A percentile compares a stretch with the other conserved stretches of the same genome.
Conservation (phyloP, 1,140 invertebrate species). For the Oryzaephilus surinamensis region DNA sequence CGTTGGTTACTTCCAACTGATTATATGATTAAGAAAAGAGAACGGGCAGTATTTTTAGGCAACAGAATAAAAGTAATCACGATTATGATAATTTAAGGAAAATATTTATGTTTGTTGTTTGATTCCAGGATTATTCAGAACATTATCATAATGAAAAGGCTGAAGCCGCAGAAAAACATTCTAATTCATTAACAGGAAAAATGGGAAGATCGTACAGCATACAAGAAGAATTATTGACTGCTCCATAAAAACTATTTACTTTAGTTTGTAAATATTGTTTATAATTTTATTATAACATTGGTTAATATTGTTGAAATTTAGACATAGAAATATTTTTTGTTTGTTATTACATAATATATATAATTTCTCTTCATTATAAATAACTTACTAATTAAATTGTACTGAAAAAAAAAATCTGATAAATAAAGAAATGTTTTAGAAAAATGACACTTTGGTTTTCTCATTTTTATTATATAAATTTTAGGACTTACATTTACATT, state of each 20-base stretch:
- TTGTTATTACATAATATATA: background rate
- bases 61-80: slow-evolving; percentile 59
- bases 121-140: slow-evolving; percentile 57
- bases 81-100: slow-evolving; percentile 3
- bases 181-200: slow-evolving; percentile 40
- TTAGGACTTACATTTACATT: no score
- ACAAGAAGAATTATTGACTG: slow-evolving; percentile 66
- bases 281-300: slow-evolving; percentile 12
- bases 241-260: slow-evolving; percentile 27
- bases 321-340: no score
- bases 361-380: no score
- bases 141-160: slow-evolving; percentile 58
- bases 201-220: slow-evolving; percentile 67
- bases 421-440: no score
- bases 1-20: slow-evolving; percentile 87
- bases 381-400: no score
- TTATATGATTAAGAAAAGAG: slow-evolving; percentile 85
- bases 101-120: slow-evolving; percentile 5
- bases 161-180: slow-evolving; percentile 47
- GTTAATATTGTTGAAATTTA: slow-evolving; percentile 9
- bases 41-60: slow-evolving; percentile 75
- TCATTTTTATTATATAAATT: no score
- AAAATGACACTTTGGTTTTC: no score
- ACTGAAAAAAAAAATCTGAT: no score
- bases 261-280: slow-evolving; percentile 23